phyloP scores from a whole-genome alignment of 2,113 vertebrate species.

The Prinia subflava region DNA sequence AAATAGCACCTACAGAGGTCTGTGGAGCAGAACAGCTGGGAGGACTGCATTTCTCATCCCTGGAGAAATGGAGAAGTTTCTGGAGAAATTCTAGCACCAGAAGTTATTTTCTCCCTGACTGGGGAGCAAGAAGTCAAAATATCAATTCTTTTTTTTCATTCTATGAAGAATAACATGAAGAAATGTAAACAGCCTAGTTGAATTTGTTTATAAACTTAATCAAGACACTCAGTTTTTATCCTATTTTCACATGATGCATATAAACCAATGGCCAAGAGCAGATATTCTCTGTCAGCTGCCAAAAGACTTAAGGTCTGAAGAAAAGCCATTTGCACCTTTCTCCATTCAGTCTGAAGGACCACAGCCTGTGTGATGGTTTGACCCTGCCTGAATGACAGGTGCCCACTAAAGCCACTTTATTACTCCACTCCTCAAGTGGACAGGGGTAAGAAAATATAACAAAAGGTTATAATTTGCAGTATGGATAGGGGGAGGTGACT shows the following conservation, averaged over 20 bases:
- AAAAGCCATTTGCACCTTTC: neutral
- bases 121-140: neutral
- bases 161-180: neutral
- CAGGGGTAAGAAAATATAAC: neutral
- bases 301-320: neutral
- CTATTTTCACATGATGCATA: neutral
- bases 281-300: neutral
- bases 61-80: neutral
- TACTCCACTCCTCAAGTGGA: neutral
- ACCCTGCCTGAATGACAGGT: neutral
- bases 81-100: neutral
- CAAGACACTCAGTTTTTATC: neutral
- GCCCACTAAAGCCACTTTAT: neutral
- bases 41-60: neutral
- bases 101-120: neutral
- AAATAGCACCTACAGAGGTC: rapidly evolving
- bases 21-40: neutral
- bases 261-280: neutral
- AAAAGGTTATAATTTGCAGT: neutral
- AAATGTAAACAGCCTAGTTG: neutral
- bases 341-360: neutral
- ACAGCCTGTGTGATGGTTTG: neutral
- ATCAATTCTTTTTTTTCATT: neutral
- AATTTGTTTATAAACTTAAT: neutral
- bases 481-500: too few species aligned